Conservation (phyloP, 2,797 vertebrate genomes). For the Neomorphus geoffroyi region DNA sequence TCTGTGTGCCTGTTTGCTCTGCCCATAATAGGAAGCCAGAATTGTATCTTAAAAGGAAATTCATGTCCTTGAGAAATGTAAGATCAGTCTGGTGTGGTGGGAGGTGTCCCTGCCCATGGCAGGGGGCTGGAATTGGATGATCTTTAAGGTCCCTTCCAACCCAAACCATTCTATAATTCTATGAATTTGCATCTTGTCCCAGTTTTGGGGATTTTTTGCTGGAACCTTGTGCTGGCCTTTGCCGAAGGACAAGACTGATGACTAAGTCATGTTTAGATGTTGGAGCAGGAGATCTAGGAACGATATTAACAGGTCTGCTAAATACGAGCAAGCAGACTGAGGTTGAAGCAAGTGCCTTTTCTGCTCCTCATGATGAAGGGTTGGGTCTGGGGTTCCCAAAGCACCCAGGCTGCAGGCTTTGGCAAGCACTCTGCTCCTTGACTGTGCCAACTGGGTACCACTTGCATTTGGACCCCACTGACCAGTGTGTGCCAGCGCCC, state of each 20-base stretch:
- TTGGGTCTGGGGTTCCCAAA: background rate
- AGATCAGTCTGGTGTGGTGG: background rate
- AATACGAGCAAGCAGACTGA: background rate
- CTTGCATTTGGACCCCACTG: background rate
- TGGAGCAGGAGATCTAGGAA: background rate
- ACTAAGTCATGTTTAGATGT: background rate
- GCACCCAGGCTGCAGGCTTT: accelerated
- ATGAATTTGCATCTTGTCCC: background rate
- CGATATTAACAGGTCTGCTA: background rate
- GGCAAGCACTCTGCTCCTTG: background rate
- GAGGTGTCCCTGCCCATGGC: too few relatives aligned
- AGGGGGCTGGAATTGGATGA: too few relatives aligned
- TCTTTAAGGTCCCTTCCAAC: too few relatives aligned
- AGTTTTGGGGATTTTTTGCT: background rate
- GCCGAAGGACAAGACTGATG: background rate
- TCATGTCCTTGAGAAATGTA: background rate
- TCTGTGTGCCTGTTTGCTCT: background rate
- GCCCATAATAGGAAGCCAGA: background rate
- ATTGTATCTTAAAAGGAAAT: background rate
- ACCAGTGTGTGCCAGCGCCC: accelerated
- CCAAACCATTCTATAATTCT: too few relatives aligned
- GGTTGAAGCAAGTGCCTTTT: background rate
- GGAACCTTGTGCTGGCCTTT: background rate
- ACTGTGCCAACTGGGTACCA: accelerated
- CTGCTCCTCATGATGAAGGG: accelerated